Percentiles rank a stretch among this genome's conserved stretches.
Conservation (phyloP, 2,888 invertebrate species). For the Dichetophora obliterata region DNA sequence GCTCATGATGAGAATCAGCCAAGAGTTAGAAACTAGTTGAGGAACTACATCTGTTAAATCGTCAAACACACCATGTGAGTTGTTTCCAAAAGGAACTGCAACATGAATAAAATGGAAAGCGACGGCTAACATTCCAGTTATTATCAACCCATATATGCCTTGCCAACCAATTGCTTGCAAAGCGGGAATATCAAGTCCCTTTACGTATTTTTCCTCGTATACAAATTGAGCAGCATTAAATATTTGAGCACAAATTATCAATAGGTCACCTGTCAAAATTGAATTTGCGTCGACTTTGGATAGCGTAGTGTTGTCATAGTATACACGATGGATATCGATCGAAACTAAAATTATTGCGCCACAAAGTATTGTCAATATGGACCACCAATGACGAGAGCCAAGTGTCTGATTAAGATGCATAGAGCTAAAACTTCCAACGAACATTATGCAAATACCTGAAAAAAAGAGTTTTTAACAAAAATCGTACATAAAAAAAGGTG, state of each 20-base stretch:
- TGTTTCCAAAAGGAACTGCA: conserved; percentile 81
- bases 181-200: conserved; percentile 87
- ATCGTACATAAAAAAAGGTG: no score
- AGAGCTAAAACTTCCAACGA: conserved; percentile 89
- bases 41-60: conserved; percentile 87
- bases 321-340: conserved; percentile 73
- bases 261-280: conserved; percentile 84
- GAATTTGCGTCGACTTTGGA: conserved; percentile 72
- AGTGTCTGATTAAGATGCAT: conserved; percentile 80
- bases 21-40: conserved; percentile 78
- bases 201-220: conserved; percentile 91
- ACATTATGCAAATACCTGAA: conserved; percentile 85
- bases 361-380: conserved; percentile 79
- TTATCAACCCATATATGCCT: conserved; percentile 82
- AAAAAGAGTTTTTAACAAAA: conserved; percentile 38
- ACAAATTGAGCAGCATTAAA: conserved; percentile 93
- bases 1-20: conserved; percentile 76
- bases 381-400: conserved; percentile 79
- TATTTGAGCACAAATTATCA: conserved; percentile 82
- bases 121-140: conserved; percentile 76
- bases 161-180: conserved; percentile 96
- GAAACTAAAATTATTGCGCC: conserved; percentile 82
- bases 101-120: conserved; percentile 87
- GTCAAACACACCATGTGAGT: conserved; percentile 83
- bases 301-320: conserved; percentile 59